These are phyloP conservation scores for Pipistrellus pygmaeus DNA, from an alignment of 2,797 vertebrate genomes.

Conservation along the genomic window DNA sequence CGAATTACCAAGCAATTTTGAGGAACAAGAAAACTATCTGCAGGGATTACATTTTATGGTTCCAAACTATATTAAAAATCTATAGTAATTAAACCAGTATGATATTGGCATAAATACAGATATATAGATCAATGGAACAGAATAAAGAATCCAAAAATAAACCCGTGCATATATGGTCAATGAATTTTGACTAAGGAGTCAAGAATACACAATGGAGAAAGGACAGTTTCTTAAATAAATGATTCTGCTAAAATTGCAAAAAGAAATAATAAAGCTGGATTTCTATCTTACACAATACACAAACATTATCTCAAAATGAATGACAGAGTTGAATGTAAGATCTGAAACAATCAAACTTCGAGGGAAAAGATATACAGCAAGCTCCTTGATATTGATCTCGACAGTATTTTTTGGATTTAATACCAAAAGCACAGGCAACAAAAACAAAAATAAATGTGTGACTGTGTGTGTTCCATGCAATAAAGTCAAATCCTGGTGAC, in stretches of 20 bases:
- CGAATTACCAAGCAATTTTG: not conserved
- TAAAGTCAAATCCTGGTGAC: not conserved
- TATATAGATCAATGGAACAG: not conserved
- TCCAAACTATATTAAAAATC: slow-evolving; percentile 10
- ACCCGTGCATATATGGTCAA: not conserved
- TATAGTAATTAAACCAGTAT: not conserved
- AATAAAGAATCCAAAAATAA: not conserved
- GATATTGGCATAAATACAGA: not conserved
- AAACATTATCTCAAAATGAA: not conserved
- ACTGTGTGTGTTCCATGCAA: not conserved
- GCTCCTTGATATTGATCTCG: not conserved
- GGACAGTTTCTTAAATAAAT: not conserved
- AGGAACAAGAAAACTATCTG: not conserved
- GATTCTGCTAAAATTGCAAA: not conserved
- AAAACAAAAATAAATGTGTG: not conserved
- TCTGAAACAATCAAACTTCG: not conserved
- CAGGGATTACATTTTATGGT: not conserved
- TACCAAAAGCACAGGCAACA: not conserved
- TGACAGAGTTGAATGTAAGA: not conserved
- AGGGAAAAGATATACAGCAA: not conserved
- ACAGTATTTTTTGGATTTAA: not conserved
- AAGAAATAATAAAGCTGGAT: not conserved
- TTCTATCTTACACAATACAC: not conserved
- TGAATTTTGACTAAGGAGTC: not conserved
- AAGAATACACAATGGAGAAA: not conserved